Conservation (phyloP, 1,140 invertebrate genomes). For the Bombyx mandarina region DNA sequence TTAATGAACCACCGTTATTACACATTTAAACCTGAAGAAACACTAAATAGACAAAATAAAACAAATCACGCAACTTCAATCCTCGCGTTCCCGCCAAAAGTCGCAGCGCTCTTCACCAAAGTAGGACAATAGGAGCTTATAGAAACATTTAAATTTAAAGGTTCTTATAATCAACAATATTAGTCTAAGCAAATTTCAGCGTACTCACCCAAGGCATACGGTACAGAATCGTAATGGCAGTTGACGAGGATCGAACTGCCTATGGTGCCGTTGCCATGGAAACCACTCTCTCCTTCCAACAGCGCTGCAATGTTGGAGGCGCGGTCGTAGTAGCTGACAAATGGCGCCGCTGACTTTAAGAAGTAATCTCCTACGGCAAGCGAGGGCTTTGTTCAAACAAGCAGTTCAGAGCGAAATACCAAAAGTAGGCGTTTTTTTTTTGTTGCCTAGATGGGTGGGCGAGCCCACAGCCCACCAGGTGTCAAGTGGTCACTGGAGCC, state of each 20-base stretch:
- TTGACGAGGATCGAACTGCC: conserved; percentile 78
- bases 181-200: neutral
- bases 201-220: conserved; percentile 75
- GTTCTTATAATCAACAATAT: neutral
- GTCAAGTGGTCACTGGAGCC: too few relatives aligned
- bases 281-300: conserved; percentile 70
- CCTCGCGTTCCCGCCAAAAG: too few relatives aligned
- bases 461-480: too few relatives aligned
- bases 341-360: conserved; percentile 44
- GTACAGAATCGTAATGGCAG: conserved; percentile 87
- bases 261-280: conserved; percentile 40
- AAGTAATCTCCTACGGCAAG: conserved; percentile 67
- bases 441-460: too few relatives aligned
- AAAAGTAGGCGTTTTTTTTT: neutral
- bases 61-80: too few relatives aligned
- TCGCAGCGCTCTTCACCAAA: too few relatives aligned
- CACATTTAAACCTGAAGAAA: too few relatives aligned
- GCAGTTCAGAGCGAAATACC: neutral
- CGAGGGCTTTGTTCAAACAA: neutral
- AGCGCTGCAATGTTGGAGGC: conserved; percentile 79
- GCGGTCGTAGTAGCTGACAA: conserved; percentile 70
- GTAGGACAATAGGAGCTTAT: too few relatives aligned
- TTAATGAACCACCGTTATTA: too few relatives aligned
- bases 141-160: too few relatives aligned
- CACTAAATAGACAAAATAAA: too few relatives aligned